Conservation (phyloP, 1,140 invertebrate species). For the Stegodyphus mimosarum region DNA sequence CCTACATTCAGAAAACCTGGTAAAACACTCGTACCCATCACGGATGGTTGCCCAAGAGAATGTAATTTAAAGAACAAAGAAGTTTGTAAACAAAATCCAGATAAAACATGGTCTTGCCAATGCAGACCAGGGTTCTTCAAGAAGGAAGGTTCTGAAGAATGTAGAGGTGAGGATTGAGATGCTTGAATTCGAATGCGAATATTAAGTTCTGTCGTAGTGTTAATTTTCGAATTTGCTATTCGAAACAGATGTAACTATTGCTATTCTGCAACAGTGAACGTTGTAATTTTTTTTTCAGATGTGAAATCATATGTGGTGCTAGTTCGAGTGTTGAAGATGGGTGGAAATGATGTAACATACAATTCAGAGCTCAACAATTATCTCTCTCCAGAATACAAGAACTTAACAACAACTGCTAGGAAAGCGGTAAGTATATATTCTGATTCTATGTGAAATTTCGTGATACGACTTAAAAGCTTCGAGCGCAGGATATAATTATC, state of each 20-base stretch:
- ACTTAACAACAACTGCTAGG: slow-evolving; percentile 67
- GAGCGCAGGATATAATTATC: too few relatives aligned
- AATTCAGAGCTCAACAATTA: slow-evolving; percentile 63
- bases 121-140: slow-evolving; percentile 71
- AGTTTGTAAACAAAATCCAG: slow-evolving; percentile 73
- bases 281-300: slow-evolving; percentile 72
- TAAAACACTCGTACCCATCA: slow-evolving; percentile 37
- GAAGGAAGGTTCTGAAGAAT: slow-evolving; percentile 85
- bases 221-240: too few relatives aligned
- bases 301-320: slow-evolving; percentile 86
- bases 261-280: too few relatives aligned
- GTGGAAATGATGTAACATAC: slow-evolving; percentile 75
- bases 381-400: slow-evolving; percentile 65
- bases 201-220: not conserved
- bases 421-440: slow-evolving; percentile 47
- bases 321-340: slow-evolving; percentile 75
- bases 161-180: slow-evolving; percentile 77
- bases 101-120: slow-evolving; percentile 54
- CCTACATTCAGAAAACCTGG: slow-evolving; percentile 38
- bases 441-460: too few relatives aligned
- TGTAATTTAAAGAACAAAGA: slow-evolving; percentile 85
- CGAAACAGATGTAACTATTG: too few relatives aligned
- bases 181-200: not conserved
- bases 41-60: slow-evolving; percentile 70
- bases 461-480: too few relatives aligned